Evolutionary conservation across 2,113 vertebrate genomes (phyloP).

Genomic region (Reinhardtius hippoglossoides): DNA sequence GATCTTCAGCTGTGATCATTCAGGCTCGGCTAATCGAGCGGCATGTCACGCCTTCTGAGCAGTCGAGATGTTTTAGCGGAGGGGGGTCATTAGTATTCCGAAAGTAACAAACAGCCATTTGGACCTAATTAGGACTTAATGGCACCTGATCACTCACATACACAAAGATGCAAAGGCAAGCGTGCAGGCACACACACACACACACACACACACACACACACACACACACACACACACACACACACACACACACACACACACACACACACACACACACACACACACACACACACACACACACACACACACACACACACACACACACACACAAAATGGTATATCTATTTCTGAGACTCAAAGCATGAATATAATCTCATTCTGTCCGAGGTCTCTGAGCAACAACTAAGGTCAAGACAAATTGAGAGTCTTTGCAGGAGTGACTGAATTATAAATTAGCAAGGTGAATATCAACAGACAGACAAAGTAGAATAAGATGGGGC

Average conservation of each 20-base stretch:
- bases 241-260: slow-evolving; percentile 31
- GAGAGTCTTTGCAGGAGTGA: slow-evolving; percentile 62
- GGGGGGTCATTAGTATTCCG: slow-evolving; percentile 55
- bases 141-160: slow-evolving; percentile 65
- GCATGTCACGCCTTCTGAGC: slow-evolving; percentile 30
- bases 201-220: slow-evolving; percentile 14
- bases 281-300: slow-evolving; percentile 16
- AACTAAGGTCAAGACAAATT: slow-evolving; percentile 74
- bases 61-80: slow-evolving; percentile 34
- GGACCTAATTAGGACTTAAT: slow-evolving; percentile 76
- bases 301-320: slow-evolving; percentile 14
- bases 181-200: not conserved
- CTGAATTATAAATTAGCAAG: slow-evolving; percentile 70
- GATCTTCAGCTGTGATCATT: slow-evolving; percentile 28
- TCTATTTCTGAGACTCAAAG: slow-evolving; percentile 30
- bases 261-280: slow-evolving; percentile 37
- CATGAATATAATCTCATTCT: slow-evolving; percentile 58
- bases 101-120: slow-evolving; percentile 68
- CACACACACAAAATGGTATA: slow-evolving; percentile 14
- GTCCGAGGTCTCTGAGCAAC: slow-evolving; percentile 59
- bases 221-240: slow-evolving; percentile 16
- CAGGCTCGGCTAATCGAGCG: slow-evolving; percentile 44
- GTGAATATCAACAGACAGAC: slow-evolving; percentile 65
- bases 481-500: slow-evolving; percentile 38
- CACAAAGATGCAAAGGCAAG: slow-evolving; percentile 45